These are phyloP conservation scores for Aleiodes testaceus DNA, from an alignment of 2,888 invertebrate genomes.

Conservation along the genomic window DNA sequence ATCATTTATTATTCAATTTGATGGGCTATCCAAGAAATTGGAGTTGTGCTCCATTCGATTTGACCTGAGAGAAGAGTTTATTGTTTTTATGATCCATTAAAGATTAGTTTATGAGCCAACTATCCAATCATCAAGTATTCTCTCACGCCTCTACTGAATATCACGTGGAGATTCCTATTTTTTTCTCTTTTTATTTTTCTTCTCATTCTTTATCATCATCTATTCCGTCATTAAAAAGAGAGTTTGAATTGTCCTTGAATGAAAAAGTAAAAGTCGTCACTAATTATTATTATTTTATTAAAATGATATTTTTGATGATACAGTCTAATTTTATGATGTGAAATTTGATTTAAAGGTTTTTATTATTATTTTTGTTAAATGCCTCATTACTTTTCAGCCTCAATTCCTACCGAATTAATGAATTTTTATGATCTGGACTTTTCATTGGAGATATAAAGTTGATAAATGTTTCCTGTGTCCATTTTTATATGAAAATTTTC, in stretches of 20 bases:
- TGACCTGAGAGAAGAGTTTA: slow-evolving; percentile 57
- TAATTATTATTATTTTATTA: slow-evolving; percentile 37
- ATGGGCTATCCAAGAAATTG: background rate
- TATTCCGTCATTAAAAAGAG: slow-evolving; percentile 30
- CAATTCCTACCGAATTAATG: no score
- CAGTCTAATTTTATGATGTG: no score
- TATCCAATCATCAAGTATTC: slow-evolving; percentile 48
- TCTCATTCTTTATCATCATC: no score
- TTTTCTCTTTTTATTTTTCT: no score
- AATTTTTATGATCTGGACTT: background rate
- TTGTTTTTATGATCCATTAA: slow-evolving; percentile 70
- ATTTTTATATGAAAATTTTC: slow-evolving; percentile 31
- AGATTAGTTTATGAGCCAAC: slow-evolving; percentile 68
- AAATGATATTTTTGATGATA: slow-evolving; percentile 10
- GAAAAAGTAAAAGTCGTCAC: slow-evolving; percentile 1
- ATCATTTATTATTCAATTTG: background rate
- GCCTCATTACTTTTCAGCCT: no score
- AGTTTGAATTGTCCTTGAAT: slow-evolving; percentile 38
- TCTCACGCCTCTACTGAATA: slow-evolving; percentile 61
- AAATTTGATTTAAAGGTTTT: background rate
- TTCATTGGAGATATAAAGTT: no score
- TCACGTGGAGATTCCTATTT: slow-evolving; percentile 18
- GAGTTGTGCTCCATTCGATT: background rate
- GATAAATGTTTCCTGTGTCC: background rate
- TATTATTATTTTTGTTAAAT: background rate